These are phyloP conservation scores for Adelognathus sp. DNA, from an alignment of 2,888 invertebrate species.

Conservation along the genomic window DNA sequence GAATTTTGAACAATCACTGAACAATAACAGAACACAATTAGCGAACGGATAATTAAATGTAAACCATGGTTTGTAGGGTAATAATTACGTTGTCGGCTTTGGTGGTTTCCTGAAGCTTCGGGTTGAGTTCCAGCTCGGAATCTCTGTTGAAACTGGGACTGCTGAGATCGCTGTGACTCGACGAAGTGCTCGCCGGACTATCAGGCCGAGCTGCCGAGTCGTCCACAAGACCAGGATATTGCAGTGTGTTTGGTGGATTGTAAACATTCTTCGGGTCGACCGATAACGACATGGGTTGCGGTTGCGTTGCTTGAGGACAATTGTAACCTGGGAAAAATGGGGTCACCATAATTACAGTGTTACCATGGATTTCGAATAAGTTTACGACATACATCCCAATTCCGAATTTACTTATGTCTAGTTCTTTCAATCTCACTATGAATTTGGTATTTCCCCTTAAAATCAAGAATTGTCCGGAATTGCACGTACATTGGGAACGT, in stretches of 20 bases:
- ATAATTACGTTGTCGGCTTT: slow-evolving; percentile 49
- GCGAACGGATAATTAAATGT: slow-evolving; percentile 13
- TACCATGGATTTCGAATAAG: not conserved
- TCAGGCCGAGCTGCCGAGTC: slow-evolving; percentile 82
- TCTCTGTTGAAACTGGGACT: slow-evolving; percentile 88
- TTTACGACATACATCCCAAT: too few species aligned
- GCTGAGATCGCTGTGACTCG: slow-evolving; percentile 87
- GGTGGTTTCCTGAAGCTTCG: slow-evolving; percentile 78
- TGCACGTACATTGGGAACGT: too few species aligned
- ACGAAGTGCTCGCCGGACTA: slow-evolving; percentile 89
- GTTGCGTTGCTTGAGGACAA: slow-evolving; percentile 81
- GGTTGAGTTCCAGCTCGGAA: slow-evolving; percentile 86
- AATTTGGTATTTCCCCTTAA: too few species aligned
- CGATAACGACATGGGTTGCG: slow-evolving; percentile 86
- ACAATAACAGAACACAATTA: slow-evolving; percentile 14
- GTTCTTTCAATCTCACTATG: too few species aligned
- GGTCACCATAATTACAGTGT: not conserved
- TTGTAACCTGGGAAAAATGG: slow-evolving; percentile 73
- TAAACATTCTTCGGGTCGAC: slow-evolving; percentile 88
- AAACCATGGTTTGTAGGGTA: slow-evolving; percentile 8
- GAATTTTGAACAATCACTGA: not conserved
- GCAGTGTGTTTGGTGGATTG: slow-evolving; percentile 94
- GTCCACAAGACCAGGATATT: slow-evolving; percentile 88
- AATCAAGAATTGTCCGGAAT: too few species aligned
- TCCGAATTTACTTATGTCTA: too few species aligned